Conservation (phyloP, 2,113 vertebrate species). For the Cercocebus atys region DNA sequence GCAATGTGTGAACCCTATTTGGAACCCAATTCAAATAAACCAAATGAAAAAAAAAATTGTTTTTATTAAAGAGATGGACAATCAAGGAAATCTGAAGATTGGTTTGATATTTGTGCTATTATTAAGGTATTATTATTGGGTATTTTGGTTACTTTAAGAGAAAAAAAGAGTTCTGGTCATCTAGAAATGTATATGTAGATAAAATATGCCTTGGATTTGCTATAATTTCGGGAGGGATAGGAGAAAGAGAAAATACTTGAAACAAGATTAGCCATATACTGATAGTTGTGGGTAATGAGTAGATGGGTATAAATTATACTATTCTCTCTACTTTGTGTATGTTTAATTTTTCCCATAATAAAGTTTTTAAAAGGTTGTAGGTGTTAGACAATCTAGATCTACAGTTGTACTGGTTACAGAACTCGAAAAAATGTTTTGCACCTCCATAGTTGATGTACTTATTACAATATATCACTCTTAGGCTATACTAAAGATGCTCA, state of each 20-base stretch:
- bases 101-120: neutral
- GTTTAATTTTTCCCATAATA: slow-evolving; percentile 14
- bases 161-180: neutral
- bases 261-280: neutral
- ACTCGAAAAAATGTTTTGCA: neutral
- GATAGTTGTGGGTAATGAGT: neutral
- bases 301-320: neutral
- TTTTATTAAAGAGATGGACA: neutral
- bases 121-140: neutral
- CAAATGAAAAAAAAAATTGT: neutral
- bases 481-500: neutral
- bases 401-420: neutral
- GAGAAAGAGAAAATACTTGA: neutral
- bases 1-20: neutral
- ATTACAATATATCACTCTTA: neutral
- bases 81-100: neutral
- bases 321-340: neutral
- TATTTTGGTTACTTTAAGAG: neutral
- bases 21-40: slow-evolving; percentile 19
- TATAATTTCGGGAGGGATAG: neutral
- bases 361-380: neutral
- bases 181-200: neutral
- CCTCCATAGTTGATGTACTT: neutral
- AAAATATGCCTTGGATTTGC: neutral
- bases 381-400: neutral